These are phyloP conservation scores for Brachyopa scutellaris DNA, from an alignment of 2,888 invertebrate species.

Conservation along the genomic window DNA sequence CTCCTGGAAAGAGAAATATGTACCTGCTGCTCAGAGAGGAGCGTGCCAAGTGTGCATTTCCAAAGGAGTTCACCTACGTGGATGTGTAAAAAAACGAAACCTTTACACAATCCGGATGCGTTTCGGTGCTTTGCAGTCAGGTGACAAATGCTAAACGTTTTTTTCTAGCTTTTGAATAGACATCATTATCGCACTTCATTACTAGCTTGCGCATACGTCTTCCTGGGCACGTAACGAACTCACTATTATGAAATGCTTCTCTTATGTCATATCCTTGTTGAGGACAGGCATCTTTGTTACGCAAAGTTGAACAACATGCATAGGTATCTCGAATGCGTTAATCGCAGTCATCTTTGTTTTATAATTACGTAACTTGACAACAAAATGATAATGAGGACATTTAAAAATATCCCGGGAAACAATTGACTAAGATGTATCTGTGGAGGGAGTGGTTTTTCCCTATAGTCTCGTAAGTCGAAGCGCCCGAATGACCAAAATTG, in stretches of 20 bases:
- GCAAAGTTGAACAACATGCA: too few species aligned
- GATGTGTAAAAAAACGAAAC: constrained; percentile 43
- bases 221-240: constrained; percentile 42
- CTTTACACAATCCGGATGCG: constrained; percentile 58
- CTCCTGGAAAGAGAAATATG: constrained; percentile 6
- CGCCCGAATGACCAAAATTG: too few species aligned
- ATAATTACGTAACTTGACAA: too few species aligned
- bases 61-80: constrained; percentile 52
- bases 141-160: constrained; percentile 43
- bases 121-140: constrained; percentile 14
- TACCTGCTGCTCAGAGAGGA: constrained; percentile 7
- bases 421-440: too few species aligned
- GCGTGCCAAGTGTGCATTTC: constrained; percentile 54
- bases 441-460: too few species aligned
- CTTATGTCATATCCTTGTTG: too few species aligned
- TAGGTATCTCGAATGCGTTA: too few species aligned
- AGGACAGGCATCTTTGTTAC: too few species aligned
- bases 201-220: constrained; percentile 40
- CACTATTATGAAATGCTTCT: constrained; percentile 4
- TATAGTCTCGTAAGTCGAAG: too few species aligned
- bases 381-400: too few species aligned
- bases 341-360: too few species aligned
- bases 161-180: constrained; percentile 58
- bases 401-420: too few species aligned
- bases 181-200: constrained; percentile 65